Evolutionary conservation across 1,140 invertebrate species (phyloP), one percentile per base, ranked within the genome.

Genomic region (Leucophenga varia): DNA sequence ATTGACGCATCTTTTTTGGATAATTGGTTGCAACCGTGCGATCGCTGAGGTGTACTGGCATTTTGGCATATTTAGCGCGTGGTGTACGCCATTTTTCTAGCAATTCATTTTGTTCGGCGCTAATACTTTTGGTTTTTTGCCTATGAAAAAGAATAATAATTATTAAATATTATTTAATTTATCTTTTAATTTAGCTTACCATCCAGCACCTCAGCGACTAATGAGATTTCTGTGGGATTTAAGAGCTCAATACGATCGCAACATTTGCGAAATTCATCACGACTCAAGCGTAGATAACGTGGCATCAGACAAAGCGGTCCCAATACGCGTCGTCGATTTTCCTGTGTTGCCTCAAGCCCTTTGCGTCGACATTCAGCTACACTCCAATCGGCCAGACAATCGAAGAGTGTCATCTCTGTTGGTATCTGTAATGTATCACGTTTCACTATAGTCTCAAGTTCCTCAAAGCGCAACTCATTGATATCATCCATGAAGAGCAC

Each of bases 21-120:
- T 75, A 75, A 39, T 75, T 75, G 48, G 73, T 75, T 0, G 68
- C 72, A 47, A 63, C 61, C 39, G 58, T 75, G 9, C 73, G 68
- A 48, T 72, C 64, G 28, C 72, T 75, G 10, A 75, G 54, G 49
- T 75, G 60, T 17, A 75, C 71, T 3, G 73, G 73, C 72, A 75
- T 73, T 49, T 57, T 51, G 38, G 73, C 59, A 44, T 61, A 75
- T 41, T 70, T 68, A 5, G 72, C 68, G 12, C 73, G 52, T 20
- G 68, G 58, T 16, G 68, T 60, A 17, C 64, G 65, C 43, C 75
- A 74, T 43, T 72, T 72, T 37, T 73, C 68, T 47, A 75, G 18
- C 42, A 75, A 58, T 28, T 64, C 59, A 30, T 47, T 49, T 53
- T 75, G 73, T 41, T 74, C n/a, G n/a, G n/a, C n/a, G n/a, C n/a